Percentiles rank a stretch among this genome's conserved stretches.
These are phyloP conservation scores for Drosophila subquinaria DNA, from an alignment of 2,888 invertebrate species.

Conservation along the genomic window DNA sequence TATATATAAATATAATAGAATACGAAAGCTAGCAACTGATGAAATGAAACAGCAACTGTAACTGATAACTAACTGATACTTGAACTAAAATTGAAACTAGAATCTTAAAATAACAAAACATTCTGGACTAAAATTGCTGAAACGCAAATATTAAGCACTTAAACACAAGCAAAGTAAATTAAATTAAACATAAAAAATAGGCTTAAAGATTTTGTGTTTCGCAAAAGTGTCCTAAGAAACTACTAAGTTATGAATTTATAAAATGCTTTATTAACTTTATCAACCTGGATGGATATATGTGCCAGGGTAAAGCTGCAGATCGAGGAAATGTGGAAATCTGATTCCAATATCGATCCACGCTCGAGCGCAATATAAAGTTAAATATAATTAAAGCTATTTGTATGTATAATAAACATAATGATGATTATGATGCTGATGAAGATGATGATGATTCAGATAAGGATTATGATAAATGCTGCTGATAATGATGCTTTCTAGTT, in stretches of 20 bases:
- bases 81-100: slow-evolving; percentile 11
- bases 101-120: slow-evolving; percentile 20
- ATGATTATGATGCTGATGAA: slow-evolving; percentile 18
- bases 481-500: slow-evolving; percentile 76
- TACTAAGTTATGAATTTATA: slow-evolving; percentile 59
- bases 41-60: slow-evolving; percentile 7
- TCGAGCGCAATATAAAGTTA: slow-evolving; percentile 28
- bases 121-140: slow-evolving; percentile 45
- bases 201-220: slow-evolving; percentile 48
- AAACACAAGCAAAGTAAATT: slow-evolving; percentile 24
- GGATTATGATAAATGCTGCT: slow-evolving; percentile 38
- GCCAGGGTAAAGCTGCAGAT: neutral
- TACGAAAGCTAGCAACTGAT: slow-evolving; percentile 14
- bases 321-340: neutral
- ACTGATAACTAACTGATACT: slow-evolving; percentile 15
- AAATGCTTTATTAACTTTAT: slow-evolving; percentile 33
- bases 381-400: slow-evolving; percentile 30
- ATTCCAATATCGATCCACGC: slow-evolving; percentile 2
- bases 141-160: slow-evolving; percentile 39
- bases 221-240: slow-evolving; percentile 62
- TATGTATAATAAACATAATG: slow-evolving; percentile 43
- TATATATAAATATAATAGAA: slow-evolving; percentile 8
- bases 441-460: slow-evolving; percentile 19
- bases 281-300: neutral
- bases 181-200: slow-evolving; percentile 11